A percentile compares a stretch with the other conserved stretches of the same genome.
These are phyloP conservation scores for Eueides isabella DNA, from an alignment of 1,140 invertebrate genomes.

Conservation along the genomic window DNA sequence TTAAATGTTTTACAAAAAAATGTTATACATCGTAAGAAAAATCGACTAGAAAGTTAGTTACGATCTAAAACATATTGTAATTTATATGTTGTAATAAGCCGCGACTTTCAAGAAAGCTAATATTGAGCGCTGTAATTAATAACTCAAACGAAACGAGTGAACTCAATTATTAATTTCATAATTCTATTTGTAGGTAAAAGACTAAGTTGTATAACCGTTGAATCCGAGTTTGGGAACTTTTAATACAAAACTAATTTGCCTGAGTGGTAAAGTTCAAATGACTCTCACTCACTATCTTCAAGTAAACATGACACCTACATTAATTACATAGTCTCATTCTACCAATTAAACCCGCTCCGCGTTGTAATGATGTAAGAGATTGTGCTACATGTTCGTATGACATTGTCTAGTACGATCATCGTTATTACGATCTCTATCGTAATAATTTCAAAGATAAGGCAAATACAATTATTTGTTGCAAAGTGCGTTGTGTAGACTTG, in stretches of 20 bases:
- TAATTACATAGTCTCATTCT: conserved; percentile 39
- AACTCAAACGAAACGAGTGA: conserved; percentile 22
- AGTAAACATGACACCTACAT: conserved; percentile 40
- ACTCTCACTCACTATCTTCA: conserved; percentile 35
- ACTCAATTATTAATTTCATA: conserved; percentile 20
- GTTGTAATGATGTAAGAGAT: conserved; percentile 30
- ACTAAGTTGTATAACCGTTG: conserved; percentile 14
- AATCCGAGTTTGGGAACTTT: conserved; percentile 14
- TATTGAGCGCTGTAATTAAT: conserved; percentile 21
- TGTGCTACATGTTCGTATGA: background rate
- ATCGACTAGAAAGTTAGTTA: too few species aligned
- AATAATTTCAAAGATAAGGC: too few species aligned
- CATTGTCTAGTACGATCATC: too few species aligned
- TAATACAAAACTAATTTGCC: conserved; percentile 19
- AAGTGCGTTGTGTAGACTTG: too few species aligned
- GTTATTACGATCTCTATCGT: too few species aligned
- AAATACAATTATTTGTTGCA: too few species aligned
- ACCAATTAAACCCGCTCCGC: conserved; percentile 38
- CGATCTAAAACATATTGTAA: too few species aligned
- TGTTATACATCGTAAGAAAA: too few species aligned
- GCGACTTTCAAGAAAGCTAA: conserved; percentile 26
- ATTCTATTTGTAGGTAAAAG: conserved; percentile 12
- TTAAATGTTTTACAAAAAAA: too few species aligned
- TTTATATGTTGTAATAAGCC: conserved; percentile 19
- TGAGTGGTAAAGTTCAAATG: conserved; percentile 31